A percentile compares a stretch with the other conserved stretches of the same genome.
Evolutionary conservation across 2,888 invertebrate genomes (phyloP).

Genomic region (Heliothis peltigera): DNA sequence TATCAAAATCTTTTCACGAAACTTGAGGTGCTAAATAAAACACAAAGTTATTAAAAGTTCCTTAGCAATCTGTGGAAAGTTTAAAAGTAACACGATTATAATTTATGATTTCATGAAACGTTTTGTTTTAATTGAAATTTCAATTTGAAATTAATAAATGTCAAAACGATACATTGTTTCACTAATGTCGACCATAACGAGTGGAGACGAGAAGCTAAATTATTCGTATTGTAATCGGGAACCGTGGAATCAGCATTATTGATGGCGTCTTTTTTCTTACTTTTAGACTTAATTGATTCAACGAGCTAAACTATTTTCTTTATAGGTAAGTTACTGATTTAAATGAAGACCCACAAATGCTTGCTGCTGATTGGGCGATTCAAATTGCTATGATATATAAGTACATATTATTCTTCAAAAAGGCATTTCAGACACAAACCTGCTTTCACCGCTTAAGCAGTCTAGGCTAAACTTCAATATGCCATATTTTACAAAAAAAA

Average conservation of each 20-base stretch:
- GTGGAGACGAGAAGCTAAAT: conserved; percentile 29
- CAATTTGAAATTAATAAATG: conserved; percentile 35
- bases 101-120: conserved; percentile 48
- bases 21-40: conserved; percentile 58
- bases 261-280: conserved; percentile 55
- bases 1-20: conserved; percentile 51
- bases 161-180: conserved; percentile 18
- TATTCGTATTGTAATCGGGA: conserved; percentile 50
- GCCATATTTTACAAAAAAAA: too few relatives aligned
- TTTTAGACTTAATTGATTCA: conserved; percentile 60
- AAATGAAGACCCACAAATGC: too few relatives aligned
- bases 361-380: too few relatives aligned
- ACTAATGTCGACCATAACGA: conserved; percentile 4
- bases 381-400: too few relatives aligned
- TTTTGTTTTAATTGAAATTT: conserved; percentile 56
- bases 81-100: conserved; percentile 51
- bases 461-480: too few relatives aligned
- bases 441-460: too few relatives aligned
- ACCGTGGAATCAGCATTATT: conserved; percentile 51
- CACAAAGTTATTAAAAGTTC: conserved; percentile 61
- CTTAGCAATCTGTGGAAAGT: conserved; percentile 37
- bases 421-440: too few relatives aligned
- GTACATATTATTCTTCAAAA: too few relatives aligned
- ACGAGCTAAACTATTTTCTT: conserved; percentile 47
- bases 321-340: too few relatives aligned